phyloP scores from a whole-genome alignment of 2,888 invertebrate species.

The Dynastes grantii region DNA sequence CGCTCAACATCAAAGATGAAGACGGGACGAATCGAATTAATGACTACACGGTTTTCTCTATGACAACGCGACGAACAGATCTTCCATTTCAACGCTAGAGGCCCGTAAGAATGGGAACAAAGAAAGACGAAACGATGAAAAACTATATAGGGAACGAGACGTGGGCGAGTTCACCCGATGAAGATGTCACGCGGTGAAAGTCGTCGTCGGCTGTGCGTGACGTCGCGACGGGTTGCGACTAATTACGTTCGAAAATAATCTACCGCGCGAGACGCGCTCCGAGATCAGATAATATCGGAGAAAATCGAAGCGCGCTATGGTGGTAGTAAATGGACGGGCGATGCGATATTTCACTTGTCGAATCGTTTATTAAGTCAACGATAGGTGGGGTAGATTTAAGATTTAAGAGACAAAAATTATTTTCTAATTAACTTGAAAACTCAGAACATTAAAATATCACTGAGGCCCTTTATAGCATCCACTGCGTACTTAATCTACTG shows the following conservation, averaged over 20 bases:
- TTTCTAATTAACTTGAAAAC: too few relatives aligned
- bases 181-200: conserved; percentile 64
- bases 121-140: neutral
- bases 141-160: neutral
- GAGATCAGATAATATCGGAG: neutral
- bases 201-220: conserved; percentile 59
- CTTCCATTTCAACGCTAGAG: neutral
- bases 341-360: too few relatives aligned
- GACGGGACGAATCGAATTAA: conserved; percentile 62
- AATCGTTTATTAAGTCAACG: too few relatives aligned
- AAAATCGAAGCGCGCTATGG: neutral
- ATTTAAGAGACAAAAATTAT: too few relatives aligned
- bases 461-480: too few relatives aligned
- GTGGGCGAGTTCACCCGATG: conserved; percentile 59
- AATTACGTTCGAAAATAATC: conserved; percentile 68
- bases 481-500: too few relatives aligned
- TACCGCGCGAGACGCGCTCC: neutral
- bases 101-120: neutral
- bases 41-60: conserved; percentile 53
- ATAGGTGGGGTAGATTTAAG: too few relatives aligned
- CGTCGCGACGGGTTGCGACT: conserved; percentile 65
- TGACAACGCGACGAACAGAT: conserved; percentile 14
- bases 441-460: too few relatives aligned
- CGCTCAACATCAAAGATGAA: conserved; percentile 61
- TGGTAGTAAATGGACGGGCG: too few relatives aligned